Evolutionary conservation across 2,113 vertebrate genomes (phyloP).

Genomic region (Ceyx melanurus): DNA sequence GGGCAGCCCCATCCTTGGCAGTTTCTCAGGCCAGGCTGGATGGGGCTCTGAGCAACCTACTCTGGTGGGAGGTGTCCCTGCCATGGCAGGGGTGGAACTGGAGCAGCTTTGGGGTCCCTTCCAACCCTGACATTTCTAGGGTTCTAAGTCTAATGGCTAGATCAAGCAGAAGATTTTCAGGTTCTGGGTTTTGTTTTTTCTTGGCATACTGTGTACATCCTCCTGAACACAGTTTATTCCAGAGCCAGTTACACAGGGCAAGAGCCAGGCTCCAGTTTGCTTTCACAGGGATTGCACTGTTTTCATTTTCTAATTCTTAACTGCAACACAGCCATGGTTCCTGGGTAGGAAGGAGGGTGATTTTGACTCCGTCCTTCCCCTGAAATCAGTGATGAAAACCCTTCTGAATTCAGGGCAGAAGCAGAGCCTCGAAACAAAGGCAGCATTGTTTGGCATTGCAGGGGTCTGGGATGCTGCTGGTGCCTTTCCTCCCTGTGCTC

Average conservation of each 20-base stretch:
- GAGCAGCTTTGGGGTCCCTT: too few species aligned
- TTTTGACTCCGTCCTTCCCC: not conserved
- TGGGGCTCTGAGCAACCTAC: too few species aligned
- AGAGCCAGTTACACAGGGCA: not conserved
- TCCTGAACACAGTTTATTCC: not conserved
- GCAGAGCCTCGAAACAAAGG: not conserved
- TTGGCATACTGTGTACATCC: not conserved
- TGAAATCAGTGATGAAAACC: not conserved
- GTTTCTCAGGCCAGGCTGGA: too few species aligned
- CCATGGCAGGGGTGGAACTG: too few species aligned
- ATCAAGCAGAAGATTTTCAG: not conserved
- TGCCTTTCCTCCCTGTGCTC: constrained; percentile 28
- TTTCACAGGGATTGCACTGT: not conserved
- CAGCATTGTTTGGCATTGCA: not conserved
- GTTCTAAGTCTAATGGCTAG: not conserved
- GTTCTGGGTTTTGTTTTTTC: not conserved
- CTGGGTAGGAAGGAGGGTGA: not conserved
- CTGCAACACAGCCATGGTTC: not conserved
- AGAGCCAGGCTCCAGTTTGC: not conserved
- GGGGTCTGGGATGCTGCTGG: constrained; percentile 21
- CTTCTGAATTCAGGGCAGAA: not conserved
- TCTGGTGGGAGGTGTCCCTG: too few species aligned
- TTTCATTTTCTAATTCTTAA: not conserved
- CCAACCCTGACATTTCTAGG: too few species aligned
- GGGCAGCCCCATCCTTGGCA: too few species aligned